Percentiles rank a stretch among this genome's conserved stretches.
Evolutionary conservation across 1,140 invertebrate genomes (phyloP).

Genomic region (Neotoxoptera formosana): DNA sequence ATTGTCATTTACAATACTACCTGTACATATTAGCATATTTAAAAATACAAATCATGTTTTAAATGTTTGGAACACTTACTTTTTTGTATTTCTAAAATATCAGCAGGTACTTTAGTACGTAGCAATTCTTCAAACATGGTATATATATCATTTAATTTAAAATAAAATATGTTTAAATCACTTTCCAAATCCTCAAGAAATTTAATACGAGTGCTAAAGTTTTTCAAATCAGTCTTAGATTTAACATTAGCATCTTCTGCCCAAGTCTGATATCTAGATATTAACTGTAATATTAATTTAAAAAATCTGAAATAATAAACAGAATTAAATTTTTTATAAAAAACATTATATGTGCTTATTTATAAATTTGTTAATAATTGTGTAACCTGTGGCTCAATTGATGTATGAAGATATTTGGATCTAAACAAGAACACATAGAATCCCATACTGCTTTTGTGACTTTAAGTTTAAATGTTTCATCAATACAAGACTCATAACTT

Average conservation of each 20-base stretch:
- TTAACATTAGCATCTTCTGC: conserved; percentile 30
- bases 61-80: conserved; percentile 9
- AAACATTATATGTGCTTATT: background rate
- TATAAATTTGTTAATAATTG: background rate
- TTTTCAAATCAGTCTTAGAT: conserved; percentile 37
- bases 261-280: conserved; percentile 51
- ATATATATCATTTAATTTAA: conserved; percentile 53
- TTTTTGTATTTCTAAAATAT: conserved; percentile 31
- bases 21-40: background rate
- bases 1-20: conserved; percentile 39
- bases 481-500: conserved; percentile 25
- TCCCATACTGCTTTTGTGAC: conserved; percentile 49
- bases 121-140: conserved; percentile 32
- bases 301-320: conserved; percentile 45
- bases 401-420: conserved; percentile 44
- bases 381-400: conserved; percentile 43
- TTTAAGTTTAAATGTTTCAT: conserved; percentile 46
- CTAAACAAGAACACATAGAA: conserved; percentile 50
- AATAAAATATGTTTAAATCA: conserved; percentile 47
- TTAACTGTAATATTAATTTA: conserved; percentile 51
- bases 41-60: background rate
- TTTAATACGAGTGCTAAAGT: conserved; percentile 40
- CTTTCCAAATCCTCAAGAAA: conserved; percentile 47
- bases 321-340: background rate
- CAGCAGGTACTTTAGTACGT: background rate